Percentiles rank a stretch among this genome's conserved stretches.
Conservation (phyloP, 2,113 vertebrate genomes). For the Anoplopoma fimbria region DNA sequence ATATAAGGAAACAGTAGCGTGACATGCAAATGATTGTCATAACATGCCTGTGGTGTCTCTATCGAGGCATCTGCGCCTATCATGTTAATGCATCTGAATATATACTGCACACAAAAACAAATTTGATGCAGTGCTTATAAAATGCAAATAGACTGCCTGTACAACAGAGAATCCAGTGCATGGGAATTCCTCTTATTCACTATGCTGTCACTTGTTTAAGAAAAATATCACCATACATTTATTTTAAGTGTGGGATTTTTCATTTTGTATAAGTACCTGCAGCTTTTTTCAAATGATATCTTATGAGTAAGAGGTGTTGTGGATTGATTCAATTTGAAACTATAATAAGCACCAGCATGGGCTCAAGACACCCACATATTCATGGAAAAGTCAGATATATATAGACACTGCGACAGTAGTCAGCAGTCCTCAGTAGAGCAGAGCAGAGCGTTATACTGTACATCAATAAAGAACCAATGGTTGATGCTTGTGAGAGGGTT, state of each 20-base stretch:
- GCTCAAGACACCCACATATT: background rate
- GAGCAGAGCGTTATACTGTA: background rate
- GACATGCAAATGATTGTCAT: conserved; percentile 22
- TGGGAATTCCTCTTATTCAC: conserved; percentile 2
- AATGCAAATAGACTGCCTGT: conserved; percentile 5
- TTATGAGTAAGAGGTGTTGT: background rate
- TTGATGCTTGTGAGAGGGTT: background rate
- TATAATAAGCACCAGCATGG: background rate
- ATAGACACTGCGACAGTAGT: background rate
- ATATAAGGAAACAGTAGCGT: conserved; percentile 1
- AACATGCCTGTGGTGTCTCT: background rate
- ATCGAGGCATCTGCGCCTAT: background rate
- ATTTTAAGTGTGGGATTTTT: background rate
- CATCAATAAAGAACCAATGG: background rate
- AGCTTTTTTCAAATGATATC: background rate
- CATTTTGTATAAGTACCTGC: background rate
- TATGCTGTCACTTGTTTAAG: background rate
- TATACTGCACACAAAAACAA: conserved; percentile 3
- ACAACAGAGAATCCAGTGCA: background rate
- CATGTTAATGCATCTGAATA: conserved; percentile 20
- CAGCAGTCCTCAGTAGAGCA: background rate
- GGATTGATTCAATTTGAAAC: background rate
- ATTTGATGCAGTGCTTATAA: background rate
- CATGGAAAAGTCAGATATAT: background rate
- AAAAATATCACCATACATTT: background rate